Evolutionary conservation across 2,888 invertebrate genomes (phyloP).

Genomic region (Tipula unca): DNA sequence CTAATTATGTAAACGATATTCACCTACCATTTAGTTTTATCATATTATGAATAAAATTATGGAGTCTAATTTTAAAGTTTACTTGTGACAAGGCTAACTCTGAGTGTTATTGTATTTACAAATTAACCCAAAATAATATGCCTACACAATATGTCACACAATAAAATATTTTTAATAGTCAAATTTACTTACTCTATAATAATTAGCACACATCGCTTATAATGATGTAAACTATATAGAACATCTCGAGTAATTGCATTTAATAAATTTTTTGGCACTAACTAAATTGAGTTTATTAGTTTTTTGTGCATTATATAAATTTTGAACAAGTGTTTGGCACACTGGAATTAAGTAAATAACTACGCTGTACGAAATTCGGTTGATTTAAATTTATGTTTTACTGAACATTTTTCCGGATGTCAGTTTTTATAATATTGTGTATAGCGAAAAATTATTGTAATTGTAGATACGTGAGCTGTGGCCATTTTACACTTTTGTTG

Average conservation of each 20-base stretch:
- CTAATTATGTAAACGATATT: too few relatives aligned
- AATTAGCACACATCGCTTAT: neutral
- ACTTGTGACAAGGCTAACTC: too few relatives aligned
- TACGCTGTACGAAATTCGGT: neutral
- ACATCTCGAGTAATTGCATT: neutral
- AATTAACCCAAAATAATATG: too few relatives aligned
- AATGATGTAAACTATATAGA: neutral
- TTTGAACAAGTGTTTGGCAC: neutral
- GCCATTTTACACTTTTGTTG: neutral
- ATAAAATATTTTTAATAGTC: neutral
- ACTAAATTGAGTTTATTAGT: neutral
- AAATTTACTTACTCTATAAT: too few relatives aligned
- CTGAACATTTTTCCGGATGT: neutral
- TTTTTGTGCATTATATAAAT: neutral
- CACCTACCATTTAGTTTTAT: too few relatives aligned
- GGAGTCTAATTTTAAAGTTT: too few relatives aligned
- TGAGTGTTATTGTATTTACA: too few relatives aligned
- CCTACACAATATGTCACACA: neutral
- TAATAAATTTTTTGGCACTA: neutral
- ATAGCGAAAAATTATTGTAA: neutral
- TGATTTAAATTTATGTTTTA: neutral
- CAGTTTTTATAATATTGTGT: too few relatives aligned
- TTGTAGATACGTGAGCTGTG: neutral
- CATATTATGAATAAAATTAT: too few relatives aligned
- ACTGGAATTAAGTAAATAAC: neutral